Conservation (phyloP, 1,140 invertebrate species). For the Drosophila micromelanica region DNA sequence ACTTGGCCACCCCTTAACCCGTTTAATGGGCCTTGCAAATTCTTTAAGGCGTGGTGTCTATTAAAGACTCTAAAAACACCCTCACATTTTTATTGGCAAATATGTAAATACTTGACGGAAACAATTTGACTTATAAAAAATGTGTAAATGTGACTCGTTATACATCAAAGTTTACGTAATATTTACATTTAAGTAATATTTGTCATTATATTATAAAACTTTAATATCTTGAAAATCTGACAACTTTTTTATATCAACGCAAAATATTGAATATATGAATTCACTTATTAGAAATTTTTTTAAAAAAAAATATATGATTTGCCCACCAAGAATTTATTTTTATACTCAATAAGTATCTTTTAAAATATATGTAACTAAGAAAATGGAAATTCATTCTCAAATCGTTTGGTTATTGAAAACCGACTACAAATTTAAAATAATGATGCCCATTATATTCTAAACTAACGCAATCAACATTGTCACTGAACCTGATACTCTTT, state of each 20-base stretch:
- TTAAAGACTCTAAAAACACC: neutral
- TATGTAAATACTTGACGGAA: neutral
- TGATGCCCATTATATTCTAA: slow-evolving; percentile 15
- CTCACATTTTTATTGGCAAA: neutral
- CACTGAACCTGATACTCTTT: slow-evolving; percentile 11
- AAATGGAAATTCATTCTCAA: neutral
- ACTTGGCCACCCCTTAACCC: slow-evolving; percentile 55
- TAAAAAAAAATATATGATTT: too few species aligned
- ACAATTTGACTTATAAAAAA: neutral
- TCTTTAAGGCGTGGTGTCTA: slow-evolving; percentile 6
- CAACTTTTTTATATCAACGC: too few species aligned
- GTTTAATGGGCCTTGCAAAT: slow-evolving; percentile 42
- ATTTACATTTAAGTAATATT: too few species aligned
- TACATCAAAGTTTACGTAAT: too few species aligned
- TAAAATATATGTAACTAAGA: too few species aligned
- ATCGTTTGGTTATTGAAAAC: neutral
- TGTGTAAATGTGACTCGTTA: too few species aligned
- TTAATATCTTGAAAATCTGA: too few species aligned
- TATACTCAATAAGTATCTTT: too few species aligned
- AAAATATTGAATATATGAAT: too few species aligned
- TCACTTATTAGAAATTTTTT: too few species aligned
- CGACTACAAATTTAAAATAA: neutral
- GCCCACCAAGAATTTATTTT: too few species aligned
- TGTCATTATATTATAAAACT: too few species aligned
- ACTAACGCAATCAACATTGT: slow-evolving; percentile 17